Percentiles rank a stretch among this genome's conserved stretches.
Evolutionary conservation across 2,888 invertebrate species (phyloP).

Genomic region (Dryocosmus kuriphilus): DNA sequence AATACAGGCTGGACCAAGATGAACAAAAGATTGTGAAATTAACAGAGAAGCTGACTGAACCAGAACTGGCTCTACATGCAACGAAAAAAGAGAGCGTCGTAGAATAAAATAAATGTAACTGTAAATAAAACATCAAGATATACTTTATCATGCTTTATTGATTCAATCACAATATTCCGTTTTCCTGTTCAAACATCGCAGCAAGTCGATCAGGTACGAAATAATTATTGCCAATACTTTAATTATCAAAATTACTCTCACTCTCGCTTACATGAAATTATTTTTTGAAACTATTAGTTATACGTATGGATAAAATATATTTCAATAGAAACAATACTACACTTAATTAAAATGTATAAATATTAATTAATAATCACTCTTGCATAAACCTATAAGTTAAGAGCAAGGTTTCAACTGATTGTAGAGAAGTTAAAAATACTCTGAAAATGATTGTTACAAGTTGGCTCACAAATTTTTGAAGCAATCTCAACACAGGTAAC

Average conservation of each 20-base stretch:
- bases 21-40: constrained; percentile 3
- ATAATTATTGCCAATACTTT: neutral
- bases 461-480: neutral
- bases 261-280: neutral
- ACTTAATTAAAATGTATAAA: neutral
- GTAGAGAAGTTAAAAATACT: constrained; percentile 9
- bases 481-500: constrained; percentile 22
- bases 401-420: neutral
- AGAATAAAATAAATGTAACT: neutral
- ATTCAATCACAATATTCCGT: constrained; percentile 26
- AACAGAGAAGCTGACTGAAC: neutral
- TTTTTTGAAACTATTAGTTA: constrained; percentile 1
- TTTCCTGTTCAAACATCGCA: constrained; percentile 4
- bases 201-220: neutral
- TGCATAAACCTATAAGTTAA: neutral
- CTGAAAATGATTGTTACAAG: neutral
- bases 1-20: neutral
- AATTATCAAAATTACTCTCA: neutral
- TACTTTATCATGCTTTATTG: constrained; percentile 12
- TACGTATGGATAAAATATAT: constrained; percentile 10
- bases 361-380: constrained; percentile 23
- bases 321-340: neutral
- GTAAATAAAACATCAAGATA: constrained; percentile 13
- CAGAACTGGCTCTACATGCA: neutral
- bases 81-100: neutral